Conservation (phyloP, 2,888 invertebrate genomes). For the Vanessa cardui region DNA sequence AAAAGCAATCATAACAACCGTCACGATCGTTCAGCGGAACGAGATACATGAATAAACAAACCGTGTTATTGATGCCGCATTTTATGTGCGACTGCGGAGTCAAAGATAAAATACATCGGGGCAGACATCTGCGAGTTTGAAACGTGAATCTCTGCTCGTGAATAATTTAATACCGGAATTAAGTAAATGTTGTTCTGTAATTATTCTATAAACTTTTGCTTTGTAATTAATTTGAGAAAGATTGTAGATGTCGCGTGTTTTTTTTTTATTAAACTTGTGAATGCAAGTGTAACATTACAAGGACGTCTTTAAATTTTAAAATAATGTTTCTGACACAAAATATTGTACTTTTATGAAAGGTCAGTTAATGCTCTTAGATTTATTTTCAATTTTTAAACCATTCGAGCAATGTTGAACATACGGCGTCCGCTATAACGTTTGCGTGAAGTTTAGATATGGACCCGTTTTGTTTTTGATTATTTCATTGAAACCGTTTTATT, state of each 20-base stretch:
- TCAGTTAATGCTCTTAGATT: too few species aligned
- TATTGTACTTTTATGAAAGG: too few species aligned
- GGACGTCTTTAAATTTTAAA: too few species aligned
- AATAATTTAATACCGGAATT: conserved; percentile 33
- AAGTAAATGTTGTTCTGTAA: conserved; percentile 23
- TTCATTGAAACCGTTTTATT: too few species aligned
- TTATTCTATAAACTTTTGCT: conserved; percentile 5
- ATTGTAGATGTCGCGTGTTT: background rate
- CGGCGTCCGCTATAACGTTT: too few species aligned
- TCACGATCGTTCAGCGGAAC: conserved; percentile 43
- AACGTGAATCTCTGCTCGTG: conserved; percentile 41
- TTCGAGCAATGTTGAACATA: too few species aligned
- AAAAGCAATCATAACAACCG: conserved; percentile 52
- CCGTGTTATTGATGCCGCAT: conserved; percentile 56
- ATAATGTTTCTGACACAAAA: too few species aligned
- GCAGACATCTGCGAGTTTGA: conserved; percentile 41
- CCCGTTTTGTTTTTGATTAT: too few species aligned
- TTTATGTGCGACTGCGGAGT: conserved; percentile 52
- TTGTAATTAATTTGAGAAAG: background rate
- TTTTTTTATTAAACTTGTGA: background rate
- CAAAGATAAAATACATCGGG: conserved; percentile 49
- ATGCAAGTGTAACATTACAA: too few species aligned
- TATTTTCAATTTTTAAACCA: too few species aligned
- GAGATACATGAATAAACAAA: conserved; percentile 68
- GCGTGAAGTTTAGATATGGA: too few species aligned